These are phyloP conservation scores for Parelbella ahira DNA, from an alignment of 2,888 invertebrate species.

Conservation along the genomic window DNA sequence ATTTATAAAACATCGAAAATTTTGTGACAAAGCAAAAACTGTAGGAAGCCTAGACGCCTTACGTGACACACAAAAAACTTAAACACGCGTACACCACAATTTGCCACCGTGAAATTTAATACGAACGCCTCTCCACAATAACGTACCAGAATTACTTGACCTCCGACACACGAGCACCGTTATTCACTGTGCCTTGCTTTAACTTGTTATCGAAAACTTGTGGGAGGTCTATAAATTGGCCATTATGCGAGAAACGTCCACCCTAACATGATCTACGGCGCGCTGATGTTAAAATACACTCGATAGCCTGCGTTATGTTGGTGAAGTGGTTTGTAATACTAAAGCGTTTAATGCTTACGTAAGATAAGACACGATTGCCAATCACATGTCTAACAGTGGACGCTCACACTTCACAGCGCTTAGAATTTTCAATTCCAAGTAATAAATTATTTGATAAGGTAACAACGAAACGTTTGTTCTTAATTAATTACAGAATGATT, in stretches of 20 bases:
- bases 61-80: slow-evolving; percentile 7
- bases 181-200: slow-evolving; percentile 23
- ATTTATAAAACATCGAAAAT: too few species aligned
- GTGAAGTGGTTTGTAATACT: slow-evolving; percentile 12
- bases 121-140: slow-evolving; percentile 25
- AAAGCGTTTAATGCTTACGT: slow-evolving; percentile 24
- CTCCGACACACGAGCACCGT: slow-evolving; percentile 29
- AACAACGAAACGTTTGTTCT: slow-evolving; percentile 43
- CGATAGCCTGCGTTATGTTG: slow-evolving; percentile 16
- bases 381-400: slow-evolving; percentile 31
- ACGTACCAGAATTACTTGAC: slow-evolving; percentile 29
- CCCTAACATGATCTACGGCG: slow-evolving; percentile 2
- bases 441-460: slow-evolving; percentile 34
- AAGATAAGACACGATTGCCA: slow-evolving; percentile 31
- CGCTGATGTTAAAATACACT: slow-evolving; percentile 14
- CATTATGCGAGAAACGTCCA: slow-evolving; percentile 18
- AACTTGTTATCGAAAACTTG: slow-evolving; percentile 24
- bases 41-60: slow-evolving; percentile 8
- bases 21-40: slow-evolving; percentile 4
- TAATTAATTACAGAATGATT: slow-evolving; percentile 47
- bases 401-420: slow-evolving; percentile 33
- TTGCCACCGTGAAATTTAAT: slow-evolving; percentile 29
- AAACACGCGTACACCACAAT: slow-evolving; percentile 17
- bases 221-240: slow-evolving; percentile 26
- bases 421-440: slow-evolving; percentile 22